Evolutionary conservation across 2,888 invertebrate genomes (phyloP).

Genomic region (Rhagophthalmus giganteus): DNA sequence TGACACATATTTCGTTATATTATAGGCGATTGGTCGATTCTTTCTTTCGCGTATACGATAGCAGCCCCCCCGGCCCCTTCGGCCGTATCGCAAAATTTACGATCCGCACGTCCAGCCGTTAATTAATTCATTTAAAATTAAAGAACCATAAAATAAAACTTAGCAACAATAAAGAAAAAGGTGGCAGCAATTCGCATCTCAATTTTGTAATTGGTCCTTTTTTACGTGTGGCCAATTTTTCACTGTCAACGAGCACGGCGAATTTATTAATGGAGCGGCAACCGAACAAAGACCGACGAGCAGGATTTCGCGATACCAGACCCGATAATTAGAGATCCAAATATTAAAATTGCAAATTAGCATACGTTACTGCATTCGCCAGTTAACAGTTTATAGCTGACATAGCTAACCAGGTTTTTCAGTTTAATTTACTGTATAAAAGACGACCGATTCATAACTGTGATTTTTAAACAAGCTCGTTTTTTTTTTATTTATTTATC

Average conservation of each 20-base stretch:
- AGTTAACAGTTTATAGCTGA: slow-evolving; percentile 16
- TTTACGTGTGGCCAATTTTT: slow-evolving; percentile 18
- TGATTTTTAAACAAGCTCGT: no score
- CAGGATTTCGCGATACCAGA: slow-evolving; percentile 22
- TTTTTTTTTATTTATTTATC: no score
- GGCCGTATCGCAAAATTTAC: no score
- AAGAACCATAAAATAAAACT: no score
- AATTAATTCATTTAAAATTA: no score
- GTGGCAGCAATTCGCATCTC: no score
- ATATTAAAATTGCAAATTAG: slow-evolving; percentile 25
- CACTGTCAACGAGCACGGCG: slow-evolving; percentile 15
- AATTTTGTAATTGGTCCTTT: slow-evolving; percentile 3
- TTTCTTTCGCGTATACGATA: no score
- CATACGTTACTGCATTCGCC: slow-evolving; percentile 7
- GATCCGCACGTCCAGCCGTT: no score
- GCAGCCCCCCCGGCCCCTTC: no score
- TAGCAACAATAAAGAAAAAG: no score
- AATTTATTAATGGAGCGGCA: slow-evolving; percentile 24
- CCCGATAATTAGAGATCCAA: slow-evolving; percentile 22
- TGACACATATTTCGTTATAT: no score
- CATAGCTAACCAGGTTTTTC: slow-evolving; percentile 15
- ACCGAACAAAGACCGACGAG: slow-evolving; percentile 13
- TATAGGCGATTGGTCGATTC: no score
- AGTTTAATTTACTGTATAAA: slow-evolving; percentile 13
- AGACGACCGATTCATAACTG: slow-evolving; percentile 13